Base-by-base conservation (phyloP, 2,113 vertebrate species). In the Pandion haliaetus region DNA sequence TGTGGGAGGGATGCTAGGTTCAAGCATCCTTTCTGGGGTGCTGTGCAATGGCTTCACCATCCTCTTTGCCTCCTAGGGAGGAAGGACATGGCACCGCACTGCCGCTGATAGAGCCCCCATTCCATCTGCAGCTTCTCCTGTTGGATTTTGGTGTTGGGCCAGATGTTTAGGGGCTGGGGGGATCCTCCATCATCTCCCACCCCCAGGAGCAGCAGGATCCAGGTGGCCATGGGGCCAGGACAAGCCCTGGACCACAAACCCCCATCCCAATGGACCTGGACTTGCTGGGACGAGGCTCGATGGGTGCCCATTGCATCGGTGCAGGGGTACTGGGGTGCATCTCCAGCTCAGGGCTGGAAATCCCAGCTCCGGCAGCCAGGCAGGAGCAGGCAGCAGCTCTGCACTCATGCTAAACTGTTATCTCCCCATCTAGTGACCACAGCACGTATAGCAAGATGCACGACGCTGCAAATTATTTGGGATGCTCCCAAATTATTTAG, bases 351-450 rank as follows among this genome's bases (percentile, higher is more conserved):
- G 0, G 49, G 59, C 31, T 49, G 77, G 61, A 10, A 47, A n/a
- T 45, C 20, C 49, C 40, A 44, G 63, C 20, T 67, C 14, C 4
- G 40, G 32, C 54, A 47, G 77, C 47, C n/a, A 38, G 88, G 59
- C 82, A 65, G 66, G 65, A 69, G 84, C 66, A 19, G 44, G 84
- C 77, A 59, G 82, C 38, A 6, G 45, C 58, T 77, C 65, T 13
- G 1, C 6, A 3, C 74, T 94, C 92, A 40, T 77, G 91, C 26
- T 3, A 92, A 97, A 52, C 97, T 94, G 88, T 86, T 90, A 36
- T 95, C 96, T 97, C 97, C 91, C 97, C 97, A 97, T 96, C 97
- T 97, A 97, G 96, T 88, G 96, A 70, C 92, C 76, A 16, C 77
- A 47, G 65, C 78, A n/a, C n/a, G 95, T 86, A 95, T 96, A 91